Percentiles rank a stretch among this genome's conserved stretches.
Evolutionary conservation across 2,797 vertebrate genomes (phyloP).

Genomic region (Clarias platycephalus): DNA sequence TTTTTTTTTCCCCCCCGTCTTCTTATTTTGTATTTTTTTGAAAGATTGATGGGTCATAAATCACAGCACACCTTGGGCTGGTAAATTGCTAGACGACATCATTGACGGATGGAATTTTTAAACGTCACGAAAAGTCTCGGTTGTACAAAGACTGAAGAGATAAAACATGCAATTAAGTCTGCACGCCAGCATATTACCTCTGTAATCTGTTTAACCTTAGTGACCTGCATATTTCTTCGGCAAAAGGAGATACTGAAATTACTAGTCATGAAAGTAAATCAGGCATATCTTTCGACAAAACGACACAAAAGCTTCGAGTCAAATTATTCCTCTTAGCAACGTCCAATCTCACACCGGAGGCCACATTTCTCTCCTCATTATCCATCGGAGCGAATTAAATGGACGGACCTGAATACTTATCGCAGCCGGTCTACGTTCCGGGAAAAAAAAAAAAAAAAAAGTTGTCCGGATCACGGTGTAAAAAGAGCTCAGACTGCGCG

Average conservation of each 20-base stretch:
- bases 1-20: background rate
- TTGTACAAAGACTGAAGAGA: constrained; percentile 25
- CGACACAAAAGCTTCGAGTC: background rate
- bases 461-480: constrained; percentile 48
- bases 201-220: constrained; percentile 31
- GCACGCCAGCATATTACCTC: constrained; percentile 23
- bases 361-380: constrained; percentile 51
- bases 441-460: constrained; percentile 2
- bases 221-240: constrained; percentile 31
- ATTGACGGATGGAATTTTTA: constrained; percentile 45
- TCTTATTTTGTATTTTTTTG: constrained; percentile 11
- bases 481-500: constrained; percentile 47
- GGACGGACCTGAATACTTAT: constrained; percentile 52
- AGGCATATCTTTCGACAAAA: constrained; percentile 9
- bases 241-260: constrained; percentile 19
- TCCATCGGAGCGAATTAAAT: constrained; percentile 58
- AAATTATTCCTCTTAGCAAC: constrained; percentile 23
- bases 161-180: constrained; percentile 41
- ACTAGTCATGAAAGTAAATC: constrained; percentile 18
- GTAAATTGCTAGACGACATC: constrained; percentile 51
- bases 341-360: constrained; percentile 29
- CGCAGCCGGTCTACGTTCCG: constrained; percentile 45
- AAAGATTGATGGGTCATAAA: constrained; percentile 50
- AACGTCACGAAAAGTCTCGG: constrained; percentile 56
- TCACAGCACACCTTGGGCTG: constrained; percentile 50